Percentiles rank a stretch among this genome's conserved stretches.
phyloP scores from a whole-genome alignment of 2,888 invertebrate genomes.

The Volucella inanis region DNA sequence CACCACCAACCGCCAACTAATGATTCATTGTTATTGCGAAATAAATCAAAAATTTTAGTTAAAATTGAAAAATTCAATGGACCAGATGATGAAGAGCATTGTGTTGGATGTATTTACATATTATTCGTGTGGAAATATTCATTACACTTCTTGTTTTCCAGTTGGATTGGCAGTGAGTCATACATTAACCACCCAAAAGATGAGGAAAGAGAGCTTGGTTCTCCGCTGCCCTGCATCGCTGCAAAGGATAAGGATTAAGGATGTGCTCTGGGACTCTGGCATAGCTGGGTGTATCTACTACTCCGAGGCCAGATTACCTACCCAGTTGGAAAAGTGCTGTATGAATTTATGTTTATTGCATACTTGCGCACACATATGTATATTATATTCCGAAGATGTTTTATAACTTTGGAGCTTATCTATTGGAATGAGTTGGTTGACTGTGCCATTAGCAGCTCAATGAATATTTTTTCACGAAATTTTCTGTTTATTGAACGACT shows the following conservation, averaged over 20 bases:
- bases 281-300: neutral
- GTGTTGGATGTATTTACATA: slow-evolving; percentile 39
- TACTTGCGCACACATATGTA: slow-evolving; percentile 13
- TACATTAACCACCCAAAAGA: slow-evolving; percentile 19
- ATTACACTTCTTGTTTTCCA: slow-evolving; percentile 65
- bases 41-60: slow-evolving; percentile 60
- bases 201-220: too few species aligned
- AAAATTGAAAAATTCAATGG: slow-evolving; percentile 63
- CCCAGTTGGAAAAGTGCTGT: slow-evolving; percentile 39
- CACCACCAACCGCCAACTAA: neutral
- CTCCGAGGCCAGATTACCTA: neutral
- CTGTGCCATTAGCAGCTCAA: too few species aligned
- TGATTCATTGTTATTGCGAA: slow-evolving; percentile 16
- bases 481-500: too few species aligned
- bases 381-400: slow-evolving; percentile 1
- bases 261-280: slow-evolving; percentile 6
- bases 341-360: slow-evolving; percentile 34
- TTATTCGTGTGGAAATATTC: slow-evolving; percentile 48
- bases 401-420: slow-evolving; percentile 32
- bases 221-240: neutral
- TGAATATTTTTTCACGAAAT: too few species aligned
- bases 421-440: neutral
- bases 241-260: slow-evolving; percentile 5
- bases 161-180: slow-evolving; percentile 55
- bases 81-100: slow-evolving; percentile 49